A percentile compares a stretch with the other conserved stretches of the same genome.
Evolutionary conservation across 2,797 vertebrate species (phyloP).

Genomic region (Peromyscus attwateri): DNA sequence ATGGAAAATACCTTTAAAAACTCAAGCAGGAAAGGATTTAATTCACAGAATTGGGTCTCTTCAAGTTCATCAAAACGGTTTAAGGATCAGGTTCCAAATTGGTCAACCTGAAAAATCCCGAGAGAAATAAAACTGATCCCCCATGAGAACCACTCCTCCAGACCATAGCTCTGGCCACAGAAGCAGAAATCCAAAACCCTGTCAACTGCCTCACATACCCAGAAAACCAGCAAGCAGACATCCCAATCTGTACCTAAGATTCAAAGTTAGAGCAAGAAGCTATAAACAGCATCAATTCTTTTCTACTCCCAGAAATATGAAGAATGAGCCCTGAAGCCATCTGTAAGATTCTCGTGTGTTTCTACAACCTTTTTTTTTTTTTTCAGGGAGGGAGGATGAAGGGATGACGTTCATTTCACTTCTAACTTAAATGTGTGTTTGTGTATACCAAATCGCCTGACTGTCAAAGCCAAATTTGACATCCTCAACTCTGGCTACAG

Average conservation of each 20-base stretch:
- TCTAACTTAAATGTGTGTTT: neutral
- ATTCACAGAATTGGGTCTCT: neutral
- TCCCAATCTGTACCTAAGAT: neutral
- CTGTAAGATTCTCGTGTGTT: neutral
- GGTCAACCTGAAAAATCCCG: neutral
- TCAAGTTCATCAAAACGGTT: neutral
- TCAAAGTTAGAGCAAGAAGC: neutral
- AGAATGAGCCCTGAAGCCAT: neutral
- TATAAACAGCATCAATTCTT: neutral
- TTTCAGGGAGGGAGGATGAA: neutral
- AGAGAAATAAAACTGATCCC: neutral
- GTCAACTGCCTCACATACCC: neutral
- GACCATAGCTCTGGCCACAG: neutral
- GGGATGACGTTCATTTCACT: neutral
- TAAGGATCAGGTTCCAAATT: neutral
- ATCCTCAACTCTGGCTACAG: neutral
- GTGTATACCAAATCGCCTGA: neutral
- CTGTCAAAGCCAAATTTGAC: neutral
- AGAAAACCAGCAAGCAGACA: neutral
- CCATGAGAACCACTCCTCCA: neutral
- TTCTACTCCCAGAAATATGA: neutral
- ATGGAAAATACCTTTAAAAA: conserved; percentile 1
- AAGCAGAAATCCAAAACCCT: neutral
- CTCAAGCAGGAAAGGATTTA: neutral
- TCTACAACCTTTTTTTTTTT: neutral